phyloP scores from a whole-genome alignment of 2,888 invertebrate genomes.

The Malacosoma neustria region DNA sequence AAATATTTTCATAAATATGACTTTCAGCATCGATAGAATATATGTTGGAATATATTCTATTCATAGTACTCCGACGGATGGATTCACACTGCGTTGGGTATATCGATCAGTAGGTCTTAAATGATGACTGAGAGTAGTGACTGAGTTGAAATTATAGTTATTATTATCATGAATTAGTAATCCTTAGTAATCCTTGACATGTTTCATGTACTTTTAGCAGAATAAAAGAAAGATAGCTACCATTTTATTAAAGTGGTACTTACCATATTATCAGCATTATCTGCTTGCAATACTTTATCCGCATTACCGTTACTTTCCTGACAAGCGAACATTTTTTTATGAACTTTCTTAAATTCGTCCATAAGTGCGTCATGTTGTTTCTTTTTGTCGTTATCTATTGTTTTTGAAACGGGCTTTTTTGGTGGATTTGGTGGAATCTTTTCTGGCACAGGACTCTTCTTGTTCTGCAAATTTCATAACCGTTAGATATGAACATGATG shows the following conservation, averaged over 20 bases:
- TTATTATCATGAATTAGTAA: too few species aligned
- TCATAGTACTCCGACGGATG: too few species aligned
- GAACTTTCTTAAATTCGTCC: slow-evolving; percentile 92
- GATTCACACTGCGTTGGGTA: too few species aligned
- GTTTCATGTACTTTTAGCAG: too few species aligned
- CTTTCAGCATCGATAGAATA: too few species aligned
- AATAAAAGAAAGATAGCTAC: too few species aligned
- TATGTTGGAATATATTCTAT: too few species aligned
- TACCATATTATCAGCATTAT: slow-evolving; percentile 29
- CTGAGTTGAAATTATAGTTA: too few species aligned
- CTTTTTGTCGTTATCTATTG: slow-evolving; percentile 76
- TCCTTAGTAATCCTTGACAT: too few species aligned
- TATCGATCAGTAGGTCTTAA: too few species aligned
- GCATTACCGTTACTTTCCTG: slow-evolving; percentile 27
- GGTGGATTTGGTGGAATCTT: slow-evolving; percentile 25
- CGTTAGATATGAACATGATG: not conserved
- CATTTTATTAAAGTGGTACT: slow-evolving; percentile 20
- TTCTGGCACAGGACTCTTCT: slow-evolving; percentile 37
- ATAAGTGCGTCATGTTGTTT: slow-evolving; percentile 85
- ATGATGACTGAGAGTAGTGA: too few species aligned
- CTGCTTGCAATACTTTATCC: slow-evolving; percentile 5
- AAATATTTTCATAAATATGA: too few species aligned
- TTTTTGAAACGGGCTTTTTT: slow-evolving; percentile 49
- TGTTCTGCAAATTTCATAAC: slow-evolving; percentile 48
- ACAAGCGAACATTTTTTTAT: slow-evolving; percentile 87